Conservation (phyloP, 2,113 vertebrate species). For the cat (Felis catus) region DNA sequence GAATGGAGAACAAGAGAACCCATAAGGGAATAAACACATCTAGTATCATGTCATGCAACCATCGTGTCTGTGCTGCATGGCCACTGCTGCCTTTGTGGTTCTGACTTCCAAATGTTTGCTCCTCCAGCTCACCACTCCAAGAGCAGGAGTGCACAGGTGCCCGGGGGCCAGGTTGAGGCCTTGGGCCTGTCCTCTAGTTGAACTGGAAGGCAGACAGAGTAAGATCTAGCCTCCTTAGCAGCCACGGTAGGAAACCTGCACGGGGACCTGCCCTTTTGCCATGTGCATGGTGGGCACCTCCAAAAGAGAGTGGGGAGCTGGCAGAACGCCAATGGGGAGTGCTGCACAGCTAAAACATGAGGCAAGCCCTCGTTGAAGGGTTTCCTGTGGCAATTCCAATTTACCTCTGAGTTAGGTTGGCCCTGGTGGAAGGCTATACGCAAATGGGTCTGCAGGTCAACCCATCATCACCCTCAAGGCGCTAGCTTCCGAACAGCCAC, state of each 20-base stretch:
- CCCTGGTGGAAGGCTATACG: neutral
- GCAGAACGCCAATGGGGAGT: accelerated
- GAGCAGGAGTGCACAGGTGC: neutral
- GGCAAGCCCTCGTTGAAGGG: neutral
- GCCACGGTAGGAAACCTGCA: accelerated
- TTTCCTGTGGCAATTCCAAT: neutral
- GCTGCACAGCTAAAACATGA: neutral
- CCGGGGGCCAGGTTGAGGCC: neutral
- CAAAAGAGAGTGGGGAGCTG: neutral
- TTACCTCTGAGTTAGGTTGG: neutral
- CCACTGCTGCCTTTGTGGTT: neutral
- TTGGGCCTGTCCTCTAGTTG: neutral
- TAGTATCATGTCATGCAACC: too few relatives aligned
- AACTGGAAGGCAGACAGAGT: neutral
- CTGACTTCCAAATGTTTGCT: neutral
- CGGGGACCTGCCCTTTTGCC: neutral
- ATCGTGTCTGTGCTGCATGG: neutral
- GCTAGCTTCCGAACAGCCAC: neutral
- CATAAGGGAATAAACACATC: neutral
- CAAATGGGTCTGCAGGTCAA: neutral
- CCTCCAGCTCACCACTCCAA: neutral
- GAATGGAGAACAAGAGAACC: neutral
- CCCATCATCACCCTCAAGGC: neutral
- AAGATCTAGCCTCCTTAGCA: neutral
- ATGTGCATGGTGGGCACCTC: neutral